Conservation (phyloP, 92 coral and sea anemone species). For the Phenganax subtilis region DNA sequence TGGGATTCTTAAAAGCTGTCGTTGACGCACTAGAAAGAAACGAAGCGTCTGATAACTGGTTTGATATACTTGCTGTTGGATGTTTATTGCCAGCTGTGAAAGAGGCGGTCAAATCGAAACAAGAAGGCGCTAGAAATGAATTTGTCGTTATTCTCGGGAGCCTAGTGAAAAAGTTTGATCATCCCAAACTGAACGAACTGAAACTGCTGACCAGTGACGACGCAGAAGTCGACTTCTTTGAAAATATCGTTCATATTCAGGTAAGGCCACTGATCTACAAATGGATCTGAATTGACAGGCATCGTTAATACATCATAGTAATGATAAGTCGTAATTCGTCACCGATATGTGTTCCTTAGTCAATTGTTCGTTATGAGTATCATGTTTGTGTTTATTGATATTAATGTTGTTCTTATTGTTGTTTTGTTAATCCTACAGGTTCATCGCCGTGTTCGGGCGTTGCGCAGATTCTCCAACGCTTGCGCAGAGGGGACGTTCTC, state of each 20-base stretch:
- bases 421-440: slow-evolving; percentile 50
- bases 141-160: slow-evolving; percentile 62
- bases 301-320: not conserved
- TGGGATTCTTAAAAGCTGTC: slow-evolving; percentile 64
- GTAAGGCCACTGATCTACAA: slow-evolving; percentile 40
- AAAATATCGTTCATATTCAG: slow-evolving; percentile 95
- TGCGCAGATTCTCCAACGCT: slow-evolving; percentile 69
- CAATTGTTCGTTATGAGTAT: not conserved
- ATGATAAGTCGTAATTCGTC: too few relatives aligned
- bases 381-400: not conserved
- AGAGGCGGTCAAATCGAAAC: slow-evolving; percentile 63
- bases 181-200: slow-evolving; percentile 60
- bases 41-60: slow-evolving; percentile 46
- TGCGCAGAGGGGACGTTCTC: slow-evolving; percentile 67
- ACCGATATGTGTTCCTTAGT: not conserved
- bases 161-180: slow-evolving; percentile 69
- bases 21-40: slow-evolving; percentile 56
- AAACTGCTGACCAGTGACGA: slow-evolving; percentile 65
- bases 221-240: slow-evolving; percentile 93
- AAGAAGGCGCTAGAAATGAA: slow-evolving; percentile 80
- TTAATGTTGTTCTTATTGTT: not conserved
- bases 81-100: slow-evolving; percentile 72
- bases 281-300: not conserved
- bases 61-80: slow-evolving; percentile 62
- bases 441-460: slow-evolving; percentile 93